Conservation (phyloP, 2,113 vertebrate species). For the Dipodomys spectabilis region DNA sequence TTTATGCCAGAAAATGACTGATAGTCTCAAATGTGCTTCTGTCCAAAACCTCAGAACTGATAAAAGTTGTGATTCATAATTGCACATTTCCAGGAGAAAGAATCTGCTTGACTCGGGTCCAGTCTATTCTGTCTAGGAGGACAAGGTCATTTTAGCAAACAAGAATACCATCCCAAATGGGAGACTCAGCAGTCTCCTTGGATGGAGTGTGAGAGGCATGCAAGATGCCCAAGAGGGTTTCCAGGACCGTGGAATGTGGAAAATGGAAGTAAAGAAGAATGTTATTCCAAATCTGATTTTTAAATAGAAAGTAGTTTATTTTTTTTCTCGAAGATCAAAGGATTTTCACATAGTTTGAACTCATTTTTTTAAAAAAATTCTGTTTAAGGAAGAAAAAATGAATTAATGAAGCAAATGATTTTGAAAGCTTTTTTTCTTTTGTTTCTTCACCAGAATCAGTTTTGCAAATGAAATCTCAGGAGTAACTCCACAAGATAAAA, state of each 20-base stretch:
- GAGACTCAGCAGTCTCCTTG: not conserved
- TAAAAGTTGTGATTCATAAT: not conserved
- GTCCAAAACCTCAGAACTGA: conserved; percentile 12
- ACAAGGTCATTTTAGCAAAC: not conserved
- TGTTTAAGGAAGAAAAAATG: conserved; percentile 35
- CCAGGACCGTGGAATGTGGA: not conserved
- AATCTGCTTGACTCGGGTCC: not conserved
- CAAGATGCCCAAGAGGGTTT: not conserved
- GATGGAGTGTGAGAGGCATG: not conserved
- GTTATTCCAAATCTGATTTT: not conserved
- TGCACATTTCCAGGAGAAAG: conserved; percentile 3
- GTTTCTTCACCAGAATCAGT: not conserved
- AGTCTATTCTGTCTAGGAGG: not conserved
- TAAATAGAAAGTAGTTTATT: conserved; percentile 20
- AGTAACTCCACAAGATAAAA: not conserved
- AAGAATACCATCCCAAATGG: not conserved
- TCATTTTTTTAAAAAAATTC: not conserved
- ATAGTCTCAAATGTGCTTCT: not conserved
- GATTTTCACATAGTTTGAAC: not conserved
- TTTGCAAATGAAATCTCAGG: conserved; percentile 1
- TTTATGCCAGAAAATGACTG: not conserved
- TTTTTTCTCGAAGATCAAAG: not conserved
- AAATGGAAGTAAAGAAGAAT: conserved; percentile 8
- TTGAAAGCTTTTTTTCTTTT: not conserved
- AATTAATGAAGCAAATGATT: conserved; percentile 1